phyloP scores from a whole-genome alignment of 2,888 invertebrate species.

The Zaprionus obscuricornis region DNA sequence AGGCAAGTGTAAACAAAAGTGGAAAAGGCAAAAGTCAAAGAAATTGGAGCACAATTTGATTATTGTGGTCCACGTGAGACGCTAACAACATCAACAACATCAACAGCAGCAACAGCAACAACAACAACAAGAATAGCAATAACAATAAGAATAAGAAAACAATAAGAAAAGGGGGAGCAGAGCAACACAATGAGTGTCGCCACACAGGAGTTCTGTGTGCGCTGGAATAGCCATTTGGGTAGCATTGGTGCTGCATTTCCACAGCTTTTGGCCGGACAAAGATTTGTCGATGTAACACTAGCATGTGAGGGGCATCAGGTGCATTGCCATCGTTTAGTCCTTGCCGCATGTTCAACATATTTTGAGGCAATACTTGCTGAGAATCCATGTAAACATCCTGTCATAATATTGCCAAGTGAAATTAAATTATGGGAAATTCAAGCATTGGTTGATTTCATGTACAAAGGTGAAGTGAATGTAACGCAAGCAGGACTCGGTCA shows the following conservation, averaged over 20 bases:
- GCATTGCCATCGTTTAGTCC: conserved; percentile 93
- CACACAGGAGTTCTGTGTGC: conserved; percentile 83
- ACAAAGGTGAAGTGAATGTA: conserved; percentile 94
- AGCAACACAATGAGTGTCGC: conserved; percentile 46
- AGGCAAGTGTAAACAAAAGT: too few species aligned
- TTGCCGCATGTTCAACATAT: conserved; percentile 93
- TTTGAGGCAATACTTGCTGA: conserved; percentile 91
- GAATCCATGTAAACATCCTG: conserved; percentile 94
- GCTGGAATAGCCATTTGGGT: conserved; percentile 84
- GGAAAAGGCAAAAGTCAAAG: too few species aligned
- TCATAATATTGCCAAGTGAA: conserved; percentile 91
- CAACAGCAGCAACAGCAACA: too few species aligned
- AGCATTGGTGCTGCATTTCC: conserved; percentile 84
- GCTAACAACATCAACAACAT: too few species aligned
- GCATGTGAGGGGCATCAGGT: conserved; percentile 93
- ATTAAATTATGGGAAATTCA: conserved; percentile 94
- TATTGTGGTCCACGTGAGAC: too few species aligned
- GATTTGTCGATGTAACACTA: conserved; percentile 93
- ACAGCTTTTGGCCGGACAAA: conserved; percentile 82
- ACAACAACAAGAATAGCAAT: too few species aligned
- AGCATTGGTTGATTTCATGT: conserved; percentile 94
- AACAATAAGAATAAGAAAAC: too few species aligned
- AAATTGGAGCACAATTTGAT: too few species aligned
- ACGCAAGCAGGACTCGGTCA: conserved; percentile 92
- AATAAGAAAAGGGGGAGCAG: not conserved